Evolutionary conservation across 2,888 invertebrate species (phyloP).

Genomic region (Seira musarum): DNA sequence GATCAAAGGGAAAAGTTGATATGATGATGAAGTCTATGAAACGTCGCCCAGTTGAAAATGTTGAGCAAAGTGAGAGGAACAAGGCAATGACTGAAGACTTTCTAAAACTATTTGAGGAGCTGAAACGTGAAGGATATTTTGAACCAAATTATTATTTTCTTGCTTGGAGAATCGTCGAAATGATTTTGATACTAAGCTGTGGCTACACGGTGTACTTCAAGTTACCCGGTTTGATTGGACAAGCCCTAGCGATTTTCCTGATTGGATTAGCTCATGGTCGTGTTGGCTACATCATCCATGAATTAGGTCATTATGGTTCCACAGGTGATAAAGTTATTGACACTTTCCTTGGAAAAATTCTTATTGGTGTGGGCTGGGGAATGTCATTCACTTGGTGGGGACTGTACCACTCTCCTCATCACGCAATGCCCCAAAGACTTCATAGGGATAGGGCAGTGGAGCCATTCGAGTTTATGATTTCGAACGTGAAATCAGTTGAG

Average conservation of each 20-base stretch:
- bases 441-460: no score
- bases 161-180: slow-evolving; percentile 56
- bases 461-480: no score
- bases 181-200: slow-evolving; percentile 51
- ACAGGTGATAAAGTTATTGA: slow-evolving; percentile 63
- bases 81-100: slow-evolving; percentile 65
- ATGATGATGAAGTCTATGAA: slow-evolving; percentile 62
- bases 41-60: slow-evolving; percentile 56
- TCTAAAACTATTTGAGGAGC: slow-evolving; percentile 62
- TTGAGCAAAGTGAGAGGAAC: slow-evolving; percentile 57
- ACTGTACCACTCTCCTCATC: slow-evolving; percentile 65
- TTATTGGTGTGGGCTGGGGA: slow-evolving; percentile 60
- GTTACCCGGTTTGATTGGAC: slow-evolving; percentile 58
- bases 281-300: slow-evolving; percentile 65
- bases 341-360: slow-evolving; percentile 51
- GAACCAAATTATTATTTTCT: slow-evolving; percentile 60
- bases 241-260: slow-evolving; percentile 47
- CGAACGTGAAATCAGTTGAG: no score
- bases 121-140: slow-evolving; percentile 66
- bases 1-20: slow-evolving; percentile 57
- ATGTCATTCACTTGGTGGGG: slow-evolving; percentile 64
- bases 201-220: slow-evolving; percentile 61
- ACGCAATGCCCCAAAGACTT: slow-evolving; percentile 68
- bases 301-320: slow-evolving; percentile 62
- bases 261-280: slow-evolving; percentile 60